Conservation (phyloP, 2,888 invertebrate species). For the Coelopa pilipes region DNA sequence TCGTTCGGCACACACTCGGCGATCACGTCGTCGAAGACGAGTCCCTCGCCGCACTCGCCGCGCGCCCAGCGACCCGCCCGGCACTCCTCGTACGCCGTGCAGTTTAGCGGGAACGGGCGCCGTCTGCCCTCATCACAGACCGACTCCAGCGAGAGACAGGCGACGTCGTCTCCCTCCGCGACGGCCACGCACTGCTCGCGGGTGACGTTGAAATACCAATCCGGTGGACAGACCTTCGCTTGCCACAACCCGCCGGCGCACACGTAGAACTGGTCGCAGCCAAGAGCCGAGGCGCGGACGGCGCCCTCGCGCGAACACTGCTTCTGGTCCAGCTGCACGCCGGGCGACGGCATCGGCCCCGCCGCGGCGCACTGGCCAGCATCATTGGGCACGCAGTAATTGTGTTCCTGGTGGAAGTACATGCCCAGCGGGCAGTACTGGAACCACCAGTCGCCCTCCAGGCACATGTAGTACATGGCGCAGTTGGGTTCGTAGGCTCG, state of each 20-base stretch:
- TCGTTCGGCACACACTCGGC: conserved; percentile 46
- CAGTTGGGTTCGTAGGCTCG: conserved; percentile 52
- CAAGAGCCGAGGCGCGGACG: conserved; percentile 40
- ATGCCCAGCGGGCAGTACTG: conserved; percentile 58
- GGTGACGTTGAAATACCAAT: conserved; percentile 47
- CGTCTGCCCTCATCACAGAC: conserved; percentile 43
- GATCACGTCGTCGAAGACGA: conserved; percentile 46
- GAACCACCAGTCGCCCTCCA: conserved; percentile 58
- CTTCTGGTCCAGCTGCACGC: background rate
- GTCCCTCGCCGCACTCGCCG: conserved; percentile 37
- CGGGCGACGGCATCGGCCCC: background rate
- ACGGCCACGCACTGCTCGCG: conserved; percentile 29
- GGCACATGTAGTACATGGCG: conserved; percentile 56
- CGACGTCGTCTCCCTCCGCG: conserved; percentile 45
- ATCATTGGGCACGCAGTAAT: conserved; percentile 56
- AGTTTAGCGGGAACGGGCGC: conserved; percentile 44
- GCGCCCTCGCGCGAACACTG: conserved; percentile 30
- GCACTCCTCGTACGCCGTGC: conserved; percentile 48
- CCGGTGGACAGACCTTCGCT: conserved; percentile 42
- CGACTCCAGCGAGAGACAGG: background rate
- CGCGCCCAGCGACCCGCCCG: conserved; percentile 46
- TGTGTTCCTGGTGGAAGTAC: conserved; percentile 55
- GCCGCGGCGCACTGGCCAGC: conserved; percentile 45
- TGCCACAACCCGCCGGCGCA: conserved; percentile 49
- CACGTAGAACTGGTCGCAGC: conserved; percentile 50